phyloP scores from a whole-genome alignment of 2,797 vertebrate genomes.

The Sebastiscus albofasciatus region DNA sequence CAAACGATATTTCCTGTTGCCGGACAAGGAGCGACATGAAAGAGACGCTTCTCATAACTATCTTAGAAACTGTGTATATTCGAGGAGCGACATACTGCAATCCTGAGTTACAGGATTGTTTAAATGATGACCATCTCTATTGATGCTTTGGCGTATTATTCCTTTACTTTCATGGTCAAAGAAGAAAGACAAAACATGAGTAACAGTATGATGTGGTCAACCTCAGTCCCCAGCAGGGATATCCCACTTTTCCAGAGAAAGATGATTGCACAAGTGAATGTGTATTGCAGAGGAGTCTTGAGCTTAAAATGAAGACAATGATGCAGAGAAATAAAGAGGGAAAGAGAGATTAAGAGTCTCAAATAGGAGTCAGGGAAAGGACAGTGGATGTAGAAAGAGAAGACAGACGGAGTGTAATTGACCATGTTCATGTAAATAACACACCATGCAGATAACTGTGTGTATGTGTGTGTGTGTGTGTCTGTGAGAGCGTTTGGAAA shows the following conservation, averaged over 20 bases:
- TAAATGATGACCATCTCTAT: not conserved
- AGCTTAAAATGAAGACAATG: conserved; percentile 14
- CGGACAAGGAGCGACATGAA: not conserved
- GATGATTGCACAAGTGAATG: not conserved
- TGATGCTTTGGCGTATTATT: not conserved
- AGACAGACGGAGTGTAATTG: conserved; percentile 57
- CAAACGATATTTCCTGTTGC: conserved; percentile 36
- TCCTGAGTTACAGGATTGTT: not conserved
- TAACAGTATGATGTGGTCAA: conserved; percentile 3
- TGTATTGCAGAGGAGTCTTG: conserved; percentile 15
- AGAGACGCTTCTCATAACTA: not conserved
- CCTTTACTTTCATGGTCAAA: not conserved
- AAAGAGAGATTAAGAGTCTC: conserved; percentile 26
- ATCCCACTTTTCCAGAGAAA: not conserved
- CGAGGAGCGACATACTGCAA: not conserved
- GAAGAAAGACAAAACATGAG: not conserved
- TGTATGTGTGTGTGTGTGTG: conserved; percentile 9
- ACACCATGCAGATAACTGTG: conserved; percentile 24
- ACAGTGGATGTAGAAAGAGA: conserved; percentile 43
- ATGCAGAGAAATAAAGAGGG: not conserved
- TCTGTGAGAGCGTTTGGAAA: conserved; percentile 2
- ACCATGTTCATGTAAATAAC: conserved; percentile 62
- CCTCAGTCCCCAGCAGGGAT: conserved; percentile 6
- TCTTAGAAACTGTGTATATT: conserved; percentile 2
- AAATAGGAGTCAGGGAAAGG: conserved; percentile 62